Evolutionary conservation across 2,888 invertebrate genomes (phyloP), one percentile per base, ranked within the genome.

Genomic region (Spicauda simplicius): DNA sequence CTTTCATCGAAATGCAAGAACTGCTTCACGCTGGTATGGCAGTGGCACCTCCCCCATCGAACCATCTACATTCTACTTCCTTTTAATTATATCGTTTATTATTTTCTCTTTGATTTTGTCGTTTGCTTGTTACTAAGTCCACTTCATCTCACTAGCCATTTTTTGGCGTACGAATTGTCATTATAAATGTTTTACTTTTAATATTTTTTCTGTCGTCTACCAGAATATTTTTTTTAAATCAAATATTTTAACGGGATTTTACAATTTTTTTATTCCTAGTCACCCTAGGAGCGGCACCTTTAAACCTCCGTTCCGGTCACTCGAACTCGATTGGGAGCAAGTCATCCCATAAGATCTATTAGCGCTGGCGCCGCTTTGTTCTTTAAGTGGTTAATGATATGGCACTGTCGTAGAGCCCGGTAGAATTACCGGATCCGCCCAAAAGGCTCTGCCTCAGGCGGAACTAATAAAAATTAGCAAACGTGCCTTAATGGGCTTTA

Each of bases 381-480:
- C 48, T 37, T 10, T 65, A 65, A 65, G 54, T 60, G 65, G 45
- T 59, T 65, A 60, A 65, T 65, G 65, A 54, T 65, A 25, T 25
- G 59, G 48, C 20, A 37, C 12, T 12, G 37, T 37, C 37, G 37
- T 37, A 2, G 12, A 33, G 7, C 8, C 7, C 33, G 7, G 33
- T 8, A 16, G 8, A 25, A 25, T 25, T 25, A 25, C 2, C 25
- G 50, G 10, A 18, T n/a, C 48, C 48, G 48, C 48, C 48, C 7
- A 16, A 3, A 48, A 16, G 33, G 33, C 6, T 33, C 8, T 4
- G 6, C 33, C 8, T 33, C 3, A 33, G 33, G 33, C 33, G 33
- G 33, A 33, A 33, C 33, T 8, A 33, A 33, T 33, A 41, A 14
- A 41, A 12, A 41, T 41, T 41, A 41, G 41, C 41, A 14, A 41